Base-by-base conservation (phyloP, 1,140 invertebrate genomes). In the Littorina saxatilis region DNA sequence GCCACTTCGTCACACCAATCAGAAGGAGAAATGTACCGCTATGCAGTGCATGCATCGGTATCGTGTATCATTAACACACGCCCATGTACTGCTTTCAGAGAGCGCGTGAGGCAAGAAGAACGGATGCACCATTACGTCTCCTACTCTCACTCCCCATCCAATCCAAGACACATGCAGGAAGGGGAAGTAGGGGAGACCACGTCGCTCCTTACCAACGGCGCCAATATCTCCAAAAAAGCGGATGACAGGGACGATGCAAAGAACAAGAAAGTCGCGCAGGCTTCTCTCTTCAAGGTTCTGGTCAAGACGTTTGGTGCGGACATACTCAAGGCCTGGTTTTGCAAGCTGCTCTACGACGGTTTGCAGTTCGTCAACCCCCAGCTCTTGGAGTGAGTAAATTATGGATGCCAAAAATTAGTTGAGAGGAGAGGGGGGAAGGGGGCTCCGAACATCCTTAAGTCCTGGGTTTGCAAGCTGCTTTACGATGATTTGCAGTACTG, bases 311-410 rank as follows among this genome's bases (percentile, higher is more conserved):
- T 87, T 83, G 89, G 89, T 13, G n/a, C 73, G 27, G 82, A 84
- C 0, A 79, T 91, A 2, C 72, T 90, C 27, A 82, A 82, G 29
- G 84, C 88, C 0, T 87, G 86, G 79, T 63, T 83, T 23, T 90
- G 89, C 81, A 91, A 91, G 84, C 81, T 90, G 47, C 20, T 87
- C 11, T 91, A 91, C 73, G 90, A 90, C 68, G 50, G 89, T 0
- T 68, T 91, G 27, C 89, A 90, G 83, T 90, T 90, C 85, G 88
- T 87, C 47, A 89, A 82, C 78, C 90, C 90, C 5, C 50, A 86
- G 70, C 72, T 91, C 23, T 70, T 90, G 0, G 87, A 79, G 90
- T 91, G 80, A 85, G 84, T 86, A n/a, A 15, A 74, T 15, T 82
- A n/a, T n/a, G n/a, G n/a, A n/a, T n/a, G n/a, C n/a, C n/a, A n/a